phyloP scores from a whole-genome alignment of 1,140 invertebrate genomes.

The Holotrichia oblita region DNA sequence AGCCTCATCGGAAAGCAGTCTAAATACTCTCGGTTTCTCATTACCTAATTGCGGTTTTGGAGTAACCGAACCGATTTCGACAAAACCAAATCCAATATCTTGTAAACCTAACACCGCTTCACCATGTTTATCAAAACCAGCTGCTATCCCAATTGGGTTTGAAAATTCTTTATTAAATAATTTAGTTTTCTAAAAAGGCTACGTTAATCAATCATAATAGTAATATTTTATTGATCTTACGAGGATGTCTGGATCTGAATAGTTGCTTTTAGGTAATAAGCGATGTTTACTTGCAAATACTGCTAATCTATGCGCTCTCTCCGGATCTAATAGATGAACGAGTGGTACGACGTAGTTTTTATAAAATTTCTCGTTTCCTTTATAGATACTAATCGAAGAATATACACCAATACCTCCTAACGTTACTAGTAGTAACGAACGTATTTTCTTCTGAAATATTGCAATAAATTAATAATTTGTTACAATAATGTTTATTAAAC shows the following conservation, averaged over 20 bases:
- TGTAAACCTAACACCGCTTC: constrained; percentile 86
- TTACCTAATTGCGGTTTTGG: constrained; percentile 93
- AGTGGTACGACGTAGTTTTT: constrained; percentile 76
- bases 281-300: constrained; percentile 79
- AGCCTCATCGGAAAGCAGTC: constrained; percentile 84
- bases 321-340: constrained; percentile 74
- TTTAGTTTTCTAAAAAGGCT: constrained; percentile 67
- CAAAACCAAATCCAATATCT: constrained; percentile 92
- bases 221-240: constrained; percentile 60
- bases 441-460: constrained; percentile 52
- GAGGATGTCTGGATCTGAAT: constrained; percentile 69
- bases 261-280: constrained; percentile 69
- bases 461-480: not conserved
- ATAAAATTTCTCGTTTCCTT: constrained; percentile 83
- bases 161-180: constrained; percentile 78
- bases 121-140: constrained; percentile 98
- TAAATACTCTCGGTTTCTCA: constrained; percentile 90
- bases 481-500: not conserved
- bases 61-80: constrained; percentile 97
- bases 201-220: constrained; percentile 37
- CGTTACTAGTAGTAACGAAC: constrained; percentile 49
- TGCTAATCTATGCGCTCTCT: constrained; percentile 81
- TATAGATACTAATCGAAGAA: constrained; percentile 70
- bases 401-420: constrained; percentile 55
- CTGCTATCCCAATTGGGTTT: constrained; percentile 95